A percentile compares a stretch with the other conserved stretches of the same genome.
Conservation (phyloP, 2,888 invertebrate species). For the Drosophila stalkeri region DNA sequence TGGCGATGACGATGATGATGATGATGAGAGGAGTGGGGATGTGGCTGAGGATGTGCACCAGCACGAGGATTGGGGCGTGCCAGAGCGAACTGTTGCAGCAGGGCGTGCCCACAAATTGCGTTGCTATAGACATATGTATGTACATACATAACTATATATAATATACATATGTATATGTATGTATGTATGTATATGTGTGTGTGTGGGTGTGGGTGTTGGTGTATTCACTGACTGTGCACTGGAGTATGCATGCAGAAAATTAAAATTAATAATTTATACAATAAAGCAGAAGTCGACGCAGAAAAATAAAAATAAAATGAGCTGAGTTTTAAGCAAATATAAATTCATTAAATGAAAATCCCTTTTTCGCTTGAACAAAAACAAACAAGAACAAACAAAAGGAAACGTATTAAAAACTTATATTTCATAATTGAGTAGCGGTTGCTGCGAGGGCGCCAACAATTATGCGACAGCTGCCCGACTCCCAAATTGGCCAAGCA, state of each 20-base stretch:
- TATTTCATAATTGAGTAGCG: slow-evolving; percentile 67
- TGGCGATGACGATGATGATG: slow-evolving; percentile 1
- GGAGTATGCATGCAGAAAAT: slow-evolving; percentile 83
- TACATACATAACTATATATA: background rate
- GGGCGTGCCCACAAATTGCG: slow-evolving; percentile 50
- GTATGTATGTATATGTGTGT: background rate
- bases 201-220: slow-evolving; percentile 13
- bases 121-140: slow-evolving; percentile 18
- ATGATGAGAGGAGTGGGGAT: slow-evolving; percentile 12
- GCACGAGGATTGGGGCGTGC: slow-evolving; percentile 29
- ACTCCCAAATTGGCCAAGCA: slow-evolving; percentile 45
- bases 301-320: background rate
- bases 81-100: slow-evolving; percentile 43
- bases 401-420: slow-evolving; percentile 58
- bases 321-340: slow-evolving; percentile 17
- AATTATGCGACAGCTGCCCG: slow-evolving; percentile 58
- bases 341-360: slow-evolving; percentile 57
- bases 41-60: slow-evolving; percentile 9
- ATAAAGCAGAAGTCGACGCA: slow-evolving; percentile 50
- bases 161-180: background rate
- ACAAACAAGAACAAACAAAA: slow-evolving; percentile 30
- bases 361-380: slow-evolving; percentile 31
- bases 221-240: slow-evolving; percentile 56
- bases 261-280: slow-evolving; percentile 84
- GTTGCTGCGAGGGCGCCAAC: slow-evolving; percentile 54